Percentiles rank a stretch among this genome's conserved stretches.
Conservation (phyloP, 2,888 invertebrate genomes). For the Cyclophora punctaria region DNA sequence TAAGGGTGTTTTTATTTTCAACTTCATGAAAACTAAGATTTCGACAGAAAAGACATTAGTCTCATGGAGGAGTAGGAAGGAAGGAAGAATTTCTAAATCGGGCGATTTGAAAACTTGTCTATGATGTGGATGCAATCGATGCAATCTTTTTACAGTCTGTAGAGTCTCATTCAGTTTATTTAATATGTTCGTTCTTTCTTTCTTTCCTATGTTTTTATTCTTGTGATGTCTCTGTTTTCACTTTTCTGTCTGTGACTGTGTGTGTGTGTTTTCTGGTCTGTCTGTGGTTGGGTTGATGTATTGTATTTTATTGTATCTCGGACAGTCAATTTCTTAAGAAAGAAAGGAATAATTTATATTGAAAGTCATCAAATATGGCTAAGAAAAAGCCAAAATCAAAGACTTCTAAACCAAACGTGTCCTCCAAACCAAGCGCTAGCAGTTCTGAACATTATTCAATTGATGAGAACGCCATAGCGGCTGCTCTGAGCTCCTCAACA, state of each 20-base stretch:
- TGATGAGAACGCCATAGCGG: constrained; percentile 32
- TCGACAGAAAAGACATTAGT: no score
- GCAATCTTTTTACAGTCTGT: neutral
- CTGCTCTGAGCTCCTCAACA: constrained; percentile 27
- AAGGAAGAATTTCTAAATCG: no score
- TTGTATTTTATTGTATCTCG: neutral
- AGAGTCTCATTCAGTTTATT: neutral
- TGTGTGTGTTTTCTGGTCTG: neutral
- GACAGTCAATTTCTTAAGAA: constrained; percentile 4
- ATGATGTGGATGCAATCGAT: neutral
- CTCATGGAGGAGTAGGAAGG: no score
- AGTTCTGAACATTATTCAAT: constrained; percentile 9
- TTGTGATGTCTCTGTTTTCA: no score
- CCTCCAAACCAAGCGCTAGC: neutral
- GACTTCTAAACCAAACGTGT: neutral
- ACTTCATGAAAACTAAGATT: no score
- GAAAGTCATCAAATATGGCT: constrained; percentile 34
- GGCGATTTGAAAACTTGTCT: neutral
- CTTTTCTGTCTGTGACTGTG: no score
- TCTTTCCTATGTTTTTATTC: no score
- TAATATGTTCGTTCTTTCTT: no score
- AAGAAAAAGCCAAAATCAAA: constrained; percentile 44
- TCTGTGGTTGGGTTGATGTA: neutral
- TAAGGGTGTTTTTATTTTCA: no score
- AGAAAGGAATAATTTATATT: constrained; percentile 3